These are phyloP conservation scores for Anser brachyrhynchus DNA, from an alignment of 2,113 vertebrate genomes.

Conservation along the genomic window DNA sequence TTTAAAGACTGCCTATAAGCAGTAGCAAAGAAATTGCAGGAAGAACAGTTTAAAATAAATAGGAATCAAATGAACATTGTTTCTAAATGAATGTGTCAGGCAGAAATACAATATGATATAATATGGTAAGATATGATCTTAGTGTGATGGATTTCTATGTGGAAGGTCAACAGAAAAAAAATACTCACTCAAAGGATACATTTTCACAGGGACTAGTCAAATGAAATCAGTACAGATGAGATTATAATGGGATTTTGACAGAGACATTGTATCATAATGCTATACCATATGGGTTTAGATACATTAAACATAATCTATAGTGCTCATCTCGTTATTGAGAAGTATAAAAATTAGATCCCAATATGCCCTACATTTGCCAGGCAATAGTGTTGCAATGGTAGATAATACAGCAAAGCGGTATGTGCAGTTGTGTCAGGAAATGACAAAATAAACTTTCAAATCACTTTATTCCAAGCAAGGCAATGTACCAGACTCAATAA, in stretches of 20 bases:
- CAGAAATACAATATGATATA: background rate
- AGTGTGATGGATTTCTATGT: background rate
- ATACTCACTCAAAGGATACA: background rate
- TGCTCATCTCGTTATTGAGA: slow-evolving; percentile 4
- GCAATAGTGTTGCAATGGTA: background rate
- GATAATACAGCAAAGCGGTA: background rate
- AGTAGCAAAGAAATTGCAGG: background rate
- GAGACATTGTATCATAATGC: slow-evolving; percentile 9
- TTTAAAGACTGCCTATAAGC: background rate
- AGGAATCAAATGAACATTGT: background rate
- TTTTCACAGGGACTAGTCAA: slow-evolving; percentile 10
- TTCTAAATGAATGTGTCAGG: background rate
- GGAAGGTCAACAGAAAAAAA: background rate
- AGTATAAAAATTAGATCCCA: slow-evolving; percentile 36
- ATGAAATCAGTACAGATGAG: slow-evolving; percentile 31
- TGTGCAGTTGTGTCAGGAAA: background rate
- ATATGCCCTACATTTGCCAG: slow-evolving; percentile 14
- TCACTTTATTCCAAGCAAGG: background rate
- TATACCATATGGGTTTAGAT: background rate
- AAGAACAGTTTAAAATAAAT: background rate
- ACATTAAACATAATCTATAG: slow-evolving; percentile 15
- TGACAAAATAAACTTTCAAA: background rate
- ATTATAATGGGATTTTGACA: slow-evolving; percentile 19
- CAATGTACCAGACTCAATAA: background rate
- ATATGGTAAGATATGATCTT: background rate